Conservation (phyloP, 2,888 invertebrate species). For the Nipponacmea schrenckii region DNA sequence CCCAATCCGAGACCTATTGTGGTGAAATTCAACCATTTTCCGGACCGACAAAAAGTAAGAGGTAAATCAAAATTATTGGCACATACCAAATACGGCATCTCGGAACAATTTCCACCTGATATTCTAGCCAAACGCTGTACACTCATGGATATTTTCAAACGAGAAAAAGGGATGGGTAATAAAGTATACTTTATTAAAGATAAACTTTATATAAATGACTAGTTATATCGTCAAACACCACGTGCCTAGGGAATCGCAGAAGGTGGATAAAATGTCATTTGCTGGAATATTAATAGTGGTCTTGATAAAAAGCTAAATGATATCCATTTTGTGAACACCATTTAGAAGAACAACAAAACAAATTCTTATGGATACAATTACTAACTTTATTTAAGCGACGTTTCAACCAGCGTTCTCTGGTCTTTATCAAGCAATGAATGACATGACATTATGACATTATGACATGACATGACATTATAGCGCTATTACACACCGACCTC, state of each 20-base stretch:
- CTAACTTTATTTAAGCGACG: too few species aligned
- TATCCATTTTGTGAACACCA: neutral
- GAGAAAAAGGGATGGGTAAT: neutral
- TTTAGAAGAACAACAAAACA: too few species aligned
- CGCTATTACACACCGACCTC: neutral
- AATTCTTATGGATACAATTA: too few species aligned
- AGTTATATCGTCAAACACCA: too few species aligned
- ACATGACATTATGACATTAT: too few species aligned
- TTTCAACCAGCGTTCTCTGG: too few species aligned
- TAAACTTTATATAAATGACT: neutral
- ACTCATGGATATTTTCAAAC: neutral
- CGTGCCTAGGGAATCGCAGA: too few species aligned
- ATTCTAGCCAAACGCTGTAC: neutral
- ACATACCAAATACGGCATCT: constrained; percentile 1
- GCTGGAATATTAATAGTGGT: neutral
- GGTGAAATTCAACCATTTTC: neutral
- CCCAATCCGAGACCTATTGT: neutral
- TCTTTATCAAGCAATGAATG: too few species aligned
- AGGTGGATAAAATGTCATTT: neutral
- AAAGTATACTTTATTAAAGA: constrained; percentile 6
- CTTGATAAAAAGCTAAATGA: neutral
- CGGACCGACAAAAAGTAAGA: neutral
- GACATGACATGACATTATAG: neutral
- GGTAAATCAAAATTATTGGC: constrained; percentile 1
- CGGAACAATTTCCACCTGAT: constrained; percentile 3